Evolutionary conservation across 2,113 vertebrate genomes (phyloP).

Genomic region (Nettapus auritus): DNA sequence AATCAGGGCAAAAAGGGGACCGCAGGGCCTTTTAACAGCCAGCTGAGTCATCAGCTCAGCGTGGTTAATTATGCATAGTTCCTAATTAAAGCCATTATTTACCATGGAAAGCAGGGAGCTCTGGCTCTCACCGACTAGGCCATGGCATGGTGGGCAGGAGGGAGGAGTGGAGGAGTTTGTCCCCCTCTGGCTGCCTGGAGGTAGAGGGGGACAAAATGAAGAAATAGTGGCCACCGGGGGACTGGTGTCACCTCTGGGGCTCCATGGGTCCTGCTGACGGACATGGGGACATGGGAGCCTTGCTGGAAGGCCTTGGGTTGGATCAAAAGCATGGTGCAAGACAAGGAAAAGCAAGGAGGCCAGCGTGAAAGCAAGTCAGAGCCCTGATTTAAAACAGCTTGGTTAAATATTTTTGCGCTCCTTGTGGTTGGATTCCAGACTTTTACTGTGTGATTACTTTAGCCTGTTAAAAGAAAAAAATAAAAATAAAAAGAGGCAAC

Average conservation of each 20-base stretch:
- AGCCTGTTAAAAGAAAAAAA: background rate
- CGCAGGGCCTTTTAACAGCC: conserved; percentile 35
- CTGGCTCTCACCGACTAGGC: too few relatives aligned
- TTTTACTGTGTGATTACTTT: conserved; percentile 29
- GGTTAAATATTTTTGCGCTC: conserved; percentile 4
- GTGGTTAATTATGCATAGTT: conserved; percentile 68
- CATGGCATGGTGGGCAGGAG: background rate
- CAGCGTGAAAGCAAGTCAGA: conserved; percentile 16
- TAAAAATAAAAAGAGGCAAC: background rate
- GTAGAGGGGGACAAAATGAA: background rate
- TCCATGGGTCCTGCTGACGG: background rate
- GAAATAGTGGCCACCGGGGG: background rate
- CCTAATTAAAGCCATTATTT: conserved; percentile 77
- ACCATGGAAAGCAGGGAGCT: conserved; percentile 60
- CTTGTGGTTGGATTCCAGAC: conserved; percentile 21
- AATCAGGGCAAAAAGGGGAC: conserved; percentile 20
- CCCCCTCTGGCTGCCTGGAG: background rate
- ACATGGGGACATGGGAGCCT: rapidly evolving
- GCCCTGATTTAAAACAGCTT: conserved; percentile 38
- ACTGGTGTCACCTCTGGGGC: background rate
- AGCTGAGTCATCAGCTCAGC: conserved; percentile 62
- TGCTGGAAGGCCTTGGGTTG: rapidly evolving
- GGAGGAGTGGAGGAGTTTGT: rapidly evolving
- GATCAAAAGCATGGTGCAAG: background rate
- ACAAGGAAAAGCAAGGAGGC: background rate